phyloP scores from a whole-genome alignment of 2,888 invertebrate genomes.

The Epiblema foenella region DNA sequence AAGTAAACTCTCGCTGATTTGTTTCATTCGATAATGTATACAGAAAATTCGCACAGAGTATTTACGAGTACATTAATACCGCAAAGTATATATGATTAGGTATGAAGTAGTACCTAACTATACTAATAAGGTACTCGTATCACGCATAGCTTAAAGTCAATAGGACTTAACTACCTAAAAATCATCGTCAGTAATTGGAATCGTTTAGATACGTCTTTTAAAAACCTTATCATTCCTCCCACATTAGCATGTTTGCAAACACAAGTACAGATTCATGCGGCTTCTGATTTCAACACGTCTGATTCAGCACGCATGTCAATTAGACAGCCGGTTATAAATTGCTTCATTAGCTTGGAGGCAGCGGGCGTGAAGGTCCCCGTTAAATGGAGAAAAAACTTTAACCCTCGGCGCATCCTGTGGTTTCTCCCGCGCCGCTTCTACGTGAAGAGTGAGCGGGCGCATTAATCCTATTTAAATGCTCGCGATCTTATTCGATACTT shows the following conservation, averaged over 20 bases:
- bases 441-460: background rate
- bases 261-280: background rate
- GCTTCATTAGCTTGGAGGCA: constrained; percentile 33
- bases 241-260: constrained; percentile 13
- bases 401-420: constrained; percentile 39
- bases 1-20: too few species aligned
- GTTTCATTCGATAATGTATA: too few species aligned
- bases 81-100: too few species aligned
- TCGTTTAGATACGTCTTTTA: background rate
- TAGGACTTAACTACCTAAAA: background rate
- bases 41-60: too few species aligned
- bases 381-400: constrained; percentile 30
- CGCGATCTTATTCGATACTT: too few species aligned
- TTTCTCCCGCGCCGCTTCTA: constrained; percentile 15
- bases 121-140: too few species aligned
- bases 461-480: background rate
- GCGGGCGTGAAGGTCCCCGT: constrained; percentile 37
- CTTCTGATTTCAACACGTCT: constrained; percentile 7
- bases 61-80: too few species aligned
- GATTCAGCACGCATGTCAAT: constrained; percentile 17
- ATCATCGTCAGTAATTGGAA: background rate
- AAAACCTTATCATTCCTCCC: constrained; percentile 5
- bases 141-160: background rate
- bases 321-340: constrained; percentile 32
- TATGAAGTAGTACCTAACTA: too few species aligned